These are phyloP conservation scores for Melanotaenia pygmaea DNA, from an alignment of 2,797 vertebrate species.

Conservation along the genomic window DNA sequence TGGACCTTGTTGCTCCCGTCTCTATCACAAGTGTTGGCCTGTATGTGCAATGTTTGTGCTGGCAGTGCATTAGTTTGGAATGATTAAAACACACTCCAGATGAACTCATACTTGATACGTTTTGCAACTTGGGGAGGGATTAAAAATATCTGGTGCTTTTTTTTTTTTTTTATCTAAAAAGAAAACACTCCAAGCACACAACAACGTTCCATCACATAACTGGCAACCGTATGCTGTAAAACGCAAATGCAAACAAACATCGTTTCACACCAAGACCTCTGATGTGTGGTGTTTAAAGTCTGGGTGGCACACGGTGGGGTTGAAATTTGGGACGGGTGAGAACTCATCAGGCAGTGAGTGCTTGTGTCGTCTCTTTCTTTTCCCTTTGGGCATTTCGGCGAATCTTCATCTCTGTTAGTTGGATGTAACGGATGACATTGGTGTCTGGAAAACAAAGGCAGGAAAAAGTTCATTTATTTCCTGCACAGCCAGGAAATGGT, in stretches of 20 bases:
- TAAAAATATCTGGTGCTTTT: constrained; percentile 35
- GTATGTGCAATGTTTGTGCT: constrained; percentile 74
- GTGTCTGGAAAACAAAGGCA: constrained; percentile 88
- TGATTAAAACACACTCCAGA: constrained; percentile 41
- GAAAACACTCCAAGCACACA: constrained; percentile 62
- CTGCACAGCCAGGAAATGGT: constrained; percentile 44
- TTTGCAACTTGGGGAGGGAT: constrained; percentile 32
- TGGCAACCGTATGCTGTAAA: constrained; percentile 63
- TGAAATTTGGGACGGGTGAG: constrained; percentile 29
- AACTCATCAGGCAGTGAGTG: constrained; percentile 29
- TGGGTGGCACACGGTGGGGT: constrained; percentile 56
- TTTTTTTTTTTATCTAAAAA: background rate
- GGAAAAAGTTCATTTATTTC: constrained; percentile 56
- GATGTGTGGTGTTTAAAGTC: constrained; percentile 49
- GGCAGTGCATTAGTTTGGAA: constrained; percentile 72
- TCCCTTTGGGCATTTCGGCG: constrained; percentile 93
- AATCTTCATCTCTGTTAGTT: constrained; percentile 99
- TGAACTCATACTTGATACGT: constrained; percentile 21
- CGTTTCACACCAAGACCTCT: constrained; percentile 47
- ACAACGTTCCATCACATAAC: constrained; percentile 68
- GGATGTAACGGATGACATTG: constrained; percentile 98
- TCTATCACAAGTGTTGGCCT: constrained; percentile 72
- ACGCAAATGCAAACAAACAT: constrained; percentile 67
- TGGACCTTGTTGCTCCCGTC: constrained; percentile 48
- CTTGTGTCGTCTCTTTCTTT: constrained; percentile 92